Evolutionary conservation across 2,113 vertebrate genomes (phyloP).

Genomic region (Ceratotherium simum): DNA sequence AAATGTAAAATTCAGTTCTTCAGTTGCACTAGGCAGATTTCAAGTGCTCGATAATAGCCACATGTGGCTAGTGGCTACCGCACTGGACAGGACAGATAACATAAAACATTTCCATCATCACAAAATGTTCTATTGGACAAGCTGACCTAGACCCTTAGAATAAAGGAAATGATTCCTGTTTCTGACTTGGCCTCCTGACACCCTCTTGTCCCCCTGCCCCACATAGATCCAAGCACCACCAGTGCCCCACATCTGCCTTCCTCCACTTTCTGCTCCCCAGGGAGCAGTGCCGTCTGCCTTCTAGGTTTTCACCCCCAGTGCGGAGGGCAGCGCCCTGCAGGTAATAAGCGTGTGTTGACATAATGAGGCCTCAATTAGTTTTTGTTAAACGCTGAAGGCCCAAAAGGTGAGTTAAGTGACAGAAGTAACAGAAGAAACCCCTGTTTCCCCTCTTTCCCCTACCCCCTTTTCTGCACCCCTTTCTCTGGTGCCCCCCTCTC

Average conservation of each 20-base stretch:
- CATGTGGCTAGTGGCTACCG: too few species aligned
- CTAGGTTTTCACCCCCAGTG: not conserved
- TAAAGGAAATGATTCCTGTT: not conserved
- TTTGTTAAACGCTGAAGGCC: not conserved
- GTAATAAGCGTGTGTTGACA: not conserved
- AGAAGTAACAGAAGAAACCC: not conserved
- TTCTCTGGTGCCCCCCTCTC: not conserved
- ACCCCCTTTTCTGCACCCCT: too few species aligned
- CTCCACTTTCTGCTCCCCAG: not conserved
- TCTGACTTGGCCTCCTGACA: not conserved
- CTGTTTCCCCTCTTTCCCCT: not conserved
- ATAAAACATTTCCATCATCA: not conserved
- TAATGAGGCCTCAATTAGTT: not conserved
- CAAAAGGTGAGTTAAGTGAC: not conserved
- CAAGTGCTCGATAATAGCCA: not conserved
- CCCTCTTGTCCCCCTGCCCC: too few species aligned
- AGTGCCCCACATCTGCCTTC: accelerated
- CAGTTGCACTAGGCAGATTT: not conserved
- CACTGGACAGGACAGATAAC: not conserved
- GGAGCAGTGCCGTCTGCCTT: not conserved
- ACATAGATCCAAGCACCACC: not conserved
- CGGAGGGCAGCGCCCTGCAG: not conserved
- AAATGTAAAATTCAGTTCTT: not conserved
- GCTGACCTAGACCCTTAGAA: not conserved
- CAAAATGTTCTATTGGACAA: not conserved